Base-by-base conservation (phyloP, 2,113 vertebrate genomes). In the Cebidichthys violaceus region DNA sequence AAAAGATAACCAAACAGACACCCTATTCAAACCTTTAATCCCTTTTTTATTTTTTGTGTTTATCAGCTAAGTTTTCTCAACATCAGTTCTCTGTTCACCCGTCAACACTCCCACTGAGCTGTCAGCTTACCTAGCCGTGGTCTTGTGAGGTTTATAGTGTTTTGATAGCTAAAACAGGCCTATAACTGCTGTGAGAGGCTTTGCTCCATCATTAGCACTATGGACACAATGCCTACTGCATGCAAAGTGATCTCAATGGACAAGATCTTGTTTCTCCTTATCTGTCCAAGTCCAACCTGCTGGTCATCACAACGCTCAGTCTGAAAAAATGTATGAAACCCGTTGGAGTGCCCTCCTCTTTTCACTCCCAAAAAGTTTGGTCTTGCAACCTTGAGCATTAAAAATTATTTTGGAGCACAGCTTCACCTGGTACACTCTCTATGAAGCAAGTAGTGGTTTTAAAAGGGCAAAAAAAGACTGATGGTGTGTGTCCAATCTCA, bases 401-500 rank as follows among this genome's bases (percentile, higher is more conserved):
- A 13, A 50, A 31, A 67, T 65, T 76, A 11, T 78, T 33, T 39
- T 57, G 65, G 35, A 77, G 35, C 22, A 41, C 24, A 52, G 54
- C 27, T n/a, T 85, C 67, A 60, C 41, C 47, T 59, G 33, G 18
- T 39, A 66, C 57, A 75, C 61, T 75, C 45, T 60, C 57, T 84
- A 75, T 68, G 59, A 84, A 83, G 65, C 62, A 39, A 81, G 64
- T 20, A 47, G 33, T 43, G 57, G 75, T 47, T 75, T 84, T 59
- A 77, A 88, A 87, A 85, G 62, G 31, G 65, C 41, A 45, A 79
- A 75, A 50, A 79, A 82, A 55, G 79, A 66, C 67, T 79, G 86
- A 50, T 70, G 61, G 81, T 66, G 64, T 88, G 88, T 83, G 71
- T 82, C 79, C 79, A 85, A 79, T 75, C 71, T 85, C 37, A 79